Percentiles rank a stretch among this genome's conserved stretches.
Evolutionary conservation across 2,797 vertebrate genomes (phyloP).

Genomic region (Spinus olivaceus): DNA sequence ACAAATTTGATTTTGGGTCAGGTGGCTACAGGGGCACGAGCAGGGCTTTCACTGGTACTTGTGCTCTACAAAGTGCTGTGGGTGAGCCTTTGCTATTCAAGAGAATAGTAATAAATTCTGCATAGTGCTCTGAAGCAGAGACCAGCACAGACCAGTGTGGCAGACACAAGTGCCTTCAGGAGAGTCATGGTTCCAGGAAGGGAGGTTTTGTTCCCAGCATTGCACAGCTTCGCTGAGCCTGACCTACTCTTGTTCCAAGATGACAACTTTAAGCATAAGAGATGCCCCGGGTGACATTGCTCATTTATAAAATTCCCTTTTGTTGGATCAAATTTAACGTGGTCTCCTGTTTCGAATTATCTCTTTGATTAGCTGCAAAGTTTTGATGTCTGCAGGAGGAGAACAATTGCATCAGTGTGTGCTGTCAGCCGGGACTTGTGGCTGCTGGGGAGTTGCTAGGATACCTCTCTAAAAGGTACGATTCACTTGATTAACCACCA

Average conservation of each 20-base stretch:
- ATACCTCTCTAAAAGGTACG: constrained; percentile 69
- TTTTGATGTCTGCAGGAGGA: constrained; percentile 66
- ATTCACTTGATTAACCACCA: constrained; percentile 71
- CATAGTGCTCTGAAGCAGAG: not conserved
- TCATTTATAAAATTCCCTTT: constrained; percentile 32
- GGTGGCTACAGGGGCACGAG: not conserved
- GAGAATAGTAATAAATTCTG: not conserved
- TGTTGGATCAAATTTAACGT: constrained; percentile 47
- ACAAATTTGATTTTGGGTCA: not conserved
- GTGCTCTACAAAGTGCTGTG: not conserved
- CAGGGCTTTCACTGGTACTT: not conserved
- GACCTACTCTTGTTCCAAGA: not conserved
- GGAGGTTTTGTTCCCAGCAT: not conserved
- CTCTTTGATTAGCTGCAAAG: constrained; percentile 69
- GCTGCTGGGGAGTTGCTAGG: constrained; percentile 74
- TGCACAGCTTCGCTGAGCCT: not conserved
- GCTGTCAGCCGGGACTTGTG: constrained; percentile 51
- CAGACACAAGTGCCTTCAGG: not conserved
- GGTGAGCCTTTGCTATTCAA: not conserved
- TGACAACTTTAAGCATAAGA: not conserved
- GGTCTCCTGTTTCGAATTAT: constrained; percentile 53
- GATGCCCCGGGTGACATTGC: not conserved
- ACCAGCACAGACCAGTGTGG: accelerated
- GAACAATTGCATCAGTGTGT: constrained; percentile 62
- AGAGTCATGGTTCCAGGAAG: not conserved